Evolutionary conservation across 2,113 vertebrate species (phyloP), one percentile per base, ranked within the genome.

Genomic region (Eolophus roseicapilla): DNA sequence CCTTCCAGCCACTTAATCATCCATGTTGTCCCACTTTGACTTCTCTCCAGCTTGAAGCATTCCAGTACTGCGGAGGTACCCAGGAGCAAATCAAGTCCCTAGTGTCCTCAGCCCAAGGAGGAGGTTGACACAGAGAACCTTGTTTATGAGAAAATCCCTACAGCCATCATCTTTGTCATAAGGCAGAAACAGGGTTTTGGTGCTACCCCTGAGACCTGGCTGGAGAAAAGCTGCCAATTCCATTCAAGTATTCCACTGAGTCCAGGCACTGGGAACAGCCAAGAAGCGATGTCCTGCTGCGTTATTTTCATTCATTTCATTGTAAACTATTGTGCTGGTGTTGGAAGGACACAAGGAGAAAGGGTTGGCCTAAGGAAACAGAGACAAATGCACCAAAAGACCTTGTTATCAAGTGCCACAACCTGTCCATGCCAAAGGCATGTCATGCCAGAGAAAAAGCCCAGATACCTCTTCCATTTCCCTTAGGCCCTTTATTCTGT

Each of bases 101-200:
- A 12, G 17, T 7, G 41, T 76, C 37, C 76, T 92, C 67, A 63
- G 53, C 39, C 23, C 3, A 33, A 62, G 73, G 29, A 86, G 59
- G 68, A 94, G 43, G 65, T 6, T 35, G 52, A 82, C 74, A 85
- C 44, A 70, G 78, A 28, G 43, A 70, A 64, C 62, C 20, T 44
- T 47, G 31, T 73, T 69, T 88, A 71, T 96, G 94, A 87, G 94
- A 96, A 97, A 96, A 90, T 94, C 86, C 88, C 70, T 85, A 23
- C 17, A 49, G 60, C 44, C 69, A 11, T 63, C 28, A 9, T 19
- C 20, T 83, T 59, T 74, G 75, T 20, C 41, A 7, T 3, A 19
- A 77, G 41, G 39, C 1, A 44, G 78, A 86, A 91, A 47, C 1
- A 3, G 35, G 75, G 82, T 9, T 68, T 85, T 53, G 84, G 77